Evolutionary conservation across 2,797 vertebrate species (phyloP).

Genomic region (Lutjanus campechanus): DNA sequence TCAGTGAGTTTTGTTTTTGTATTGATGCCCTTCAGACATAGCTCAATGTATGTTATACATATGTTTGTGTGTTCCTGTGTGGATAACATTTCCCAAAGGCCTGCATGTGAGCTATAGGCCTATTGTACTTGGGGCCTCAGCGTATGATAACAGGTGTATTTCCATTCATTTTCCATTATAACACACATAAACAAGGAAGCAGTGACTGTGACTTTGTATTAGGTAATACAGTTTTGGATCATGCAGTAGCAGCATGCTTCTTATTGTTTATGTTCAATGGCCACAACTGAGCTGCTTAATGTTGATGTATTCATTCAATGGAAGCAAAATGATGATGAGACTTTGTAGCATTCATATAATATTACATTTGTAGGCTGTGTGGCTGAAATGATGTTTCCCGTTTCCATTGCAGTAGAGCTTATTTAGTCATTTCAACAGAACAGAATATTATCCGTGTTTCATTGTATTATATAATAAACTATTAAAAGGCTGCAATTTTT

Average conservation of each 20-base stretch:
- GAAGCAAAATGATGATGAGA: constrained; percentile 21
- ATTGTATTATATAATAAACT: neutral
- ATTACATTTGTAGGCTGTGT: constrained; percentile 16
- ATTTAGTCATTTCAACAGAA: neutral
- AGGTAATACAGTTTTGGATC: neutral
- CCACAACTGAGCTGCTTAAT: neutral
- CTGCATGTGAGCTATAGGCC: neutral
- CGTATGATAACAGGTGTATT: neutral
- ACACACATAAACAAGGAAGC: constrained; percentile 4
- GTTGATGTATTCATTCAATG: constrained; percentile 11
- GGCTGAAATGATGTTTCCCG: constrained; percentile 10
- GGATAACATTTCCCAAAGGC: neutral
- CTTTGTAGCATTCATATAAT: constrained; percentile 14
- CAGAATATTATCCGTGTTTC: constrained; percentile 2
- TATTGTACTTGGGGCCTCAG: neutral
- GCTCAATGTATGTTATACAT: neutral
- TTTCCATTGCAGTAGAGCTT: neutral
- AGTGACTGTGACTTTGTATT: neutral
- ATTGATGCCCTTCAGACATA: neutral
- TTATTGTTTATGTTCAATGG: neutral
- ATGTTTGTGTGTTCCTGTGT: constrained; percentile 7
- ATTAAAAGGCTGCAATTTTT: neutral
- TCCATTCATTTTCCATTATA: constrained; percentile 2
- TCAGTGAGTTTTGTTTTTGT: constrained; percentile 15
- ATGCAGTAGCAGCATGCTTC: neutral